Conservation (phyloP, 2,888 invertebrate species). For the Hololepta plana region DNA sequence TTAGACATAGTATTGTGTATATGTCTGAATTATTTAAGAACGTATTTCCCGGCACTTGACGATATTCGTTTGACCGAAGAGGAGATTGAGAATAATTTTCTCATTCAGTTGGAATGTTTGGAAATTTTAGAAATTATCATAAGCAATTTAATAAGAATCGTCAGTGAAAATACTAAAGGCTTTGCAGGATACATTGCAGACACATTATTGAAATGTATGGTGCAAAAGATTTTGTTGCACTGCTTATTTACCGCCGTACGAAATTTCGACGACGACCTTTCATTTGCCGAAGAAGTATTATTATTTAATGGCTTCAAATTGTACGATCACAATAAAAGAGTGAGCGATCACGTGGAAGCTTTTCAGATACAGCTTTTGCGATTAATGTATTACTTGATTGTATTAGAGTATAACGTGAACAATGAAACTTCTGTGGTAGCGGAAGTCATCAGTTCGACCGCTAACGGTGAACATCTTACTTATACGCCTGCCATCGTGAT, state of each 20-base stretch:
- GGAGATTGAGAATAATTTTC: constrained; percentile 56
- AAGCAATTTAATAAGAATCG: constrained; percentile 52
- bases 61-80: constrained; percentile 44
- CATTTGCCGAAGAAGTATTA: constrained; percentile 58
- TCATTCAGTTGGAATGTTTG: constrained; percentile 58
- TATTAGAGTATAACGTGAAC: constrained; percentile 52
- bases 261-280: constrained; percentile 35
- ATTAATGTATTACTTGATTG: constrained; percentile 50
- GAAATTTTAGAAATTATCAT: constrained; percentile 56
- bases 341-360: constrained; percentile 45
- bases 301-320: constrained; percentile 49
- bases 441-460: no score
- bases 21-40: constrained; percentile 63
- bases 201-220: constrained; percentile 54
- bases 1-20: constrained; percentile 58
- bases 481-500: constrained; percentile 46
- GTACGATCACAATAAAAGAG: constrained; percentile 35
- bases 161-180: constrained; percentile 57
- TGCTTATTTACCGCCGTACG: constrained; percentile 61
- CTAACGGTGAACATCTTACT: constrained; percentile 30
- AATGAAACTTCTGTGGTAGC: constrained; percentile 16
- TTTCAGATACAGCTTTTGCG: constrained; percentile 48
- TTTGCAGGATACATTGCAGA: constrained; percentile 62
- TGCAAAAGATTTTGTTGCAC: constrained; percentile 69
- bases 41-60: constrained; percentile 57